Evolutionary conservation across 1,140 invertebrate genomes (phyloP).

Genomic region (Achroia grisella): DNA sequence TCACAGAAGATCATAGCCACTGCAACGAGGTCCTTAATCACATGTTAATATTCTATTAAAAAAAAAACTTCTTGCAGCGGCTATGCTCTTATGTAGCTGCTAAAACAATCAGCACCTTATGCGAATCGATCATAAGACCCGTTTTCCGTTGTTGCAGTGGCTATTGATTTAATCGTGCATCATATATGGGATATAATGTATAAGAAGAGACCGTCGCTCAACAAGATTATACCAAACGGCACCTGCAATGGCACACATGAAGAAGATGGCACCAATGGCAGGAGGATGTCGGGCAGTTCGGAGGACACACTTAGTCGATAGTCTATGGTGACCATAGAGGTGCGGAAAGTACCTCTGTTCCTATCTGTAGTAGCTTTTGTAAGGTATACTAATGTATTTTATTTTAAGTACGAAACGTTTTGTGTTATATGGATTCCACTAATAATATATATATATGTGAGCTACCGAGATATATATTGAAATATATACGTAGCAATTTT

Average conservation of each 20-base stretch:
- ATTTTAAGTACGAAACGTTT: too few relatives aligned
- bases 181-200: conserved; percentile 97
- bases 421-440: too few relatives aligned
- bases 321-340: conserved; percentile 7
- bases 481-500: too few relatives aligned
- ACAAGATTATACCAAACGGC: conserved; percentile 35
- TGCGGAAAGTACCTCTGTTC: too few relatives aligned
- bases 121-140: conserved; percentile 23
- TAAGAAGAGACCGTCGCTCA: conserved; percentile 72
- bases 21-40: conserved; percentile 47
- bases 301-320: conserved; percentile 71
- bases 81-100: conserved; percentile 64
- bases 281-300: conserved; percentile 54
- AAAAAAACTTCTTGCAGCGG: conserved; percentile 53
- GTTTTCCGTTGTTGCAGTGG: conserved; percentile 88
- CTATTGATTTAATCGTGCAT: conserved; percentile 98
- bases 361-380: too few relatives aligned
- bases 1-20: conserved; percentile 60
- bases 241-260: conserved; percentile 70
- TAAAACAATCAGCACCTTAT: conserved; percentile 25
- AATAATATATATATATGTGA: too few relatives aligned
- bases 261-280: conserved; percentile 37
- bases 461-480: too few relatives aligned
- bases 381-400: too few relatives aligned
- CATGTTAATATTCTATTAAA: neutral